Conservation (phyloP, 2,797 vertebrate genomes). For the Sebastes taczanowskii region DNA sequence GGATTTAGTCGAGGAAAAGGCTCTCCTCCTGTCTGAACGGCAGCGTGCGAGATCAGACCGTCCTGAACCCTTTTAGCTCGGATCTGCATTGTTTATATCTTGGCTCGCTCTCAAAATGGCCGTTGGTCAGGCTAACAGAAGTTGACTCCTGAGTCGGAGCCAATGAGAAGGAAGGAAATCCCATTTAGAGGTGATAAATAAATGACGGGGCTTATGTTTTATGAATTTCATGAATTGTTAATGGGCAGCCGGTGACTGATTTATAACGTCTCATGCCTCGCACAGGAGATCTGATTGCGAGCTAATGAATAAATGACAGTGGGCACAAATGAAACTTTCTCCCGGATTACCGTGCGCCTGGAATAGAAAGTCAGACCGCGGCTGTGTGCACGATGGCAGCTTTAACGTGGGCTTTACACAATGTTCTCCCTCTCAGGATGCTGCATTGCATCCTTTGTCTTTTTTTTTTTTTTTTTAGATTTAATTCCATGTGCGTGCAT, state of each 20-base stretch:
- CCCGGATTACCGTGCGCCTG: slow-evolving; percentile 79
- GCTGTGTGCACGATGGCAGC: not conserved
- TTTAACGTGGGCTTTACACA: not conserved
- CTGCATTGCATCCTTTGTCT: not conserved
- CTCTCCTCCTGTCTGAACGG: not conserved
- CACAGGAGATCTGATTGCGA: slow-evolving; percentile 82
- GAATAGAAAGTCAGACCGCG: slow-evolving; percentile 69
- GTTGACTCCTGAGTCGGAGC: slow-evolving; percentile 62
- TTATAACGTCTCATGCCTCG: slow-evolving; percentile 86
- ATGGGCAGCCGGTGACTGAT: slow-evolving; percentile 87
- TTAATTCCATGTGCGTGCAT: slow-evolving; percentile 28
- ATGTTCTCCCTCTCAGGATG: not conserved
- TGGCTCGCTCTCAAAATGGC: slow-evolving; percentile 59
- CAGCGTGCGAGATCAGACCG: not conserved
- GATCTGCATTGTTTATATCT: slow-evolving; percentile 33
- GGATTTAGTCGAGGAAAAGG: slow-evolving; percentile 3
- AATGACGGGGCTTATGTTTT: slow-evolving; percentile 90
- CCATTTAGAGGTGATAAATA: slow-evolving; percentile 91
- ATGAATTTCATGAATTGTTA: slow-evolving; percentile 95
- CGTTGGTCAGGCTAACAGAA: slow-evolving; percentile 45
- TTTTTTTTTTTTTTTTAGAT: not conserved
- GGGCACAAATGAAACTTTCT: slow-evolving; percentile 87
- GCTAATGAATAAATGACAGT: slow-evolving; percentile 94
- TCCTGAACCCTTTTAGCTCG: not conserved
- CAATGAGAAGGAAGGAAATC: slow-evolving; percentile 82